Evolutionary conservation across 2,797 vertebrate species (phyloP).

Genomic region (Rallus crepitans): DNA sequence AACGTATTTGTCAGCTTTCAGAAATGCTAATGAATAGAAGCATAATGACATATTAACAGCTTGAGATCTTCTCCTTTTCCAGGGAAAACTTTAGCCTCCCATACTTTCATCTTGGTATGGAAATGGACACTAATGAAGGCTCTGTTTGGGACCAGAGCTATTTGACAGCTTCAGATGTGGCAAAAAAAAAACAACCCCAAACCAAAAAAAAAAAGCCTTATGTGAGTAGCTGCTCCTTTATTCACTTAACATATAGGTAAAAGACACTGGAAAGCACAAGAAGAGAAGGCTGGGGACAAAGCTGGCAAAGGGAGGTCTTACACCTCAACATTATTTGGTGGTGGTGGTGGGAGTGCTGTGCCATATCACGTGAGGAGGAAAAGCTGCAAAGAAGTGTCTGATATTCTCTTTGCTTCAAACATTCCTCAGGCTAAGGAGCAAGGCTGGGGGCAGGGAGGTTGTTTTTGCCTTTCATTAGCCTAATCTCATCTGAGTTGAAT

Average conservation of each 20-base stretch:
- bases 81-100: constrained; percentile 52
- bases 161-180: not conserved
- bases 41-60: constrained; percentile 64
- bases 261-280: not conserved
- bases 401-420: not conserved
- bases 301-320: not conserved
- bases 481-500: constrained; percentile 27
- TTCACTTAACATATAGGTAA: not conserved
- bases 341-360: fast-evolving
- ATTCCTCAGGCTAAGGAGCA: not conserved
- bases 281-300: not conserved
- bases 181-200: not conserved
- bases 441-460: not conserved
- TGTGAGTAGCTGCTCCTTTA: not conserved
- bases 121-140: constrained; percentile 19
- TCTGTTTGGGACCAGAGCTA: not conserved
- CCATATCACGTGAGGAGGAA: not conserved
- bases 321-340: not conserved
- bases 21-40: constrained; percentile 74
- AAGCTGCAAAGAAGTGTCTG: not conserved
- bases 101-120: constrained; percentile 56
- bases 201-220: no score
- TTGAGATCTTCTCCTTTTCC: constrained; percentile 60
- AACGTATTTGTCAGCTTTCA: constrained; percentile 58
- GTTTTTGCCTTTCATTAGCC: constrained; percentile 43